Percentiles rank a stretch among this genome's conserved stretches.
Conservation (phyloP, 2,888 invertebrate species). For the Drosophila quasianomalipes region DNA sequence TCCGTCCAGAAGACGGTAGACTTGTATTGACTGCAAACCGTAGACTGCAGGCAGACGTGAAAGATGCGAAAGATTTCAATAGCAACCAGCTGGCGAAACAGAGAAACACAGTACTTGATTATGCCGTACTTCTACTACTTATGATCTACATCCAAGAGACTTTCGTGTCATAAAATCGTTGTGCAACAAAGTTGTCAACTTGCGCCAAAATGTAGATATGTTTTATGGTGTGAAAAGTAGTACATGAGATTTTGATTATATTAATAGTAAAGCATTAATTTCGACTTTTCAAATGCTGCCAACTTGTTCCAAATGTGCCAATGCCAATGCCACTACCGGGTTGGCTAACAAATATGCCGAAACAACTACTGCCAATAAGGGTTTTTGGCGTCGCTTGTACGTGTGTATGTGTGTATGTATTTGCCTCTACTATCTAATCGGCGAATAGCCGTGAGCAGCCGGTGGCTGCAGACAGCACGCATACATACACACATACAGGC, state of each 20-base stretch:
- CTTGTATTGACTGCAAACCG: slow-evolving; percentile 20
- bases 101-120: not conserved
- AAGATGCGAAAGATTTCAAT: not conserved
- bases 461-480: not conserved
- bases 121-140: not conserved
- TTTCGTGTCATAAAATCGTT: not conserved
- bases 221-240: not conserved
- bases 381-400: slow-evolving; percentile 10
- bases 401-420: slow-evolving; percentile 18
- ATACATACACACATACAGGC: not conserved
- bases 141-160: not conserved
- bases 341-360: not conserved
- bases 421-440: slow-evolving; percentile 61
- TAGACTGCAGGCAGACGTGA: slow-evolving; percentile 34
- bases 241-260: not conserved
- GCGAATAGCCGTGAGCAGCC: slow-evolving; percentile 50
- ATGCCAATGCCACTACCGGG: slow-evolving; percentile 7
- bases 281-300: slow-evolving; percentile 12
- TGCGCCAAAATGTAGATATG: not conserved
- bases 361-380: not conserved
- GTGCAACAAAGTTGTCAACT: not conserved
- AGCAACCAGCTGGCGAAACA: not conserved
- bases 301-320: slow-evolving; percentile 18
- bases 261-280: not conserved
- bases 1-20: slow-evolving; percentile 12